These are phyloP conservation scores for Melangyna quadrimaculata DNA, from an alignment of 2,888 invertebrate genomes.

Conservation along the genomic window DNA sequence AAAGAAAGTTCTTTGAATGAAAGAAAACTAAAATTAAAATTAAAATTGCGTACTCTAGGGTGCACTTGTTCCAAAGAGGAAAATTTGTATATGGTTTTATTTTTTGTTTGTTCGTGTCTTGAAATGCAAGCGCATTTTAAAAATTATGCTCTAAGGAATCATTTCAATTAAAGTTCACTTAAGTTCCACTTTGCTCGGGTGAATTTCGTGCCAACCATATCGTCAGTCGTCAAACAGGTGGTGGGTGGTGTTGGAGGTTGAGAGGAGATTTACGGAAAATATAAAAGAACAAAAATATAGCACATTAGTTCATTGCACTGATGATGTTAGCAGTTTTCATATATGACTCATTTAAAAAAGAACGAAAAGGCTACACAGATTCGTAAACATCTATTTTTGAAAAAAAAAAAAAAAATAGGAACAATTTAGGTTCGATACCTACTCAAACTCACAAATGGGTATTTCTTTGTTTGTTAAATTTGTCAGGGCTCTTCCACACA, in stretches of 20 bases:
- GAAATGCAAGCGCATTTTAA: neutral
- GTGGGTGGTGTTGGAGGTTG: constrained; percentile 13
- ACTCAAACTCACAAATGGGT: too few relatives aligned
- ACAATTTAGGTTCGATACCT: too few relatives aligned
- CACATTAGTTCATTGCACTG: constrained; percentile 21
- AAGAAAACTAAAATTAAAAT: constrained; percentile 45
- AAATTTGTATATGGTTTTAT: constrained; percentile 12
- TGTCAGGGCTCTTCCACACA: too few relatives aligned
- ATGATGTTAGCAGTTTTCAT: neutral
- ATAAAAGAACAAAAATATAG: neutral
- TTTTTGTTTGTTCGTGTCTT: neutral
- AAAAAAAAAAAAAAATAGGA: too few relatives aligned
- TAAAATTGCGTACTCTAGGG: constrained; percentile 34
- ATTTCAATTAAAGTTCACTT: constrained; percentile 45
- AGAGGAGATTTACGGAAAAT: neutral
- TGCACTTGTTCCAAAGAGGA: constrained; percentile 7
- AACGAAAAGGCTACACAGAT: too few relatives aligned
- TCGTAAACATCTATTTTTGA: too few relatives aligned
- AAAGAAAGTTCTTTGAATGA: neutral
- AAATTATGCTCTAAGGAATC: constrained; percentile 38
- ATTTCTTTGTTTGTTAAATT: too few relatives aligned
- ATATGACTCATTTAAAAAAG: too few relatives aligned
- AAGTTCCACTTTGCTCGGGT: constrained; percentile 28
- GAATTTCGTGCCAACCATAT: neutral
- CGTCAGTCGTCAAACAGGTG: constrained; percentile 31